Evolutionary conservation across 2,888 invertebrate genomes (phyloP), one percentile per base, ranked within the genome.

Genomic region (Nemoura dubitans): DNA sequence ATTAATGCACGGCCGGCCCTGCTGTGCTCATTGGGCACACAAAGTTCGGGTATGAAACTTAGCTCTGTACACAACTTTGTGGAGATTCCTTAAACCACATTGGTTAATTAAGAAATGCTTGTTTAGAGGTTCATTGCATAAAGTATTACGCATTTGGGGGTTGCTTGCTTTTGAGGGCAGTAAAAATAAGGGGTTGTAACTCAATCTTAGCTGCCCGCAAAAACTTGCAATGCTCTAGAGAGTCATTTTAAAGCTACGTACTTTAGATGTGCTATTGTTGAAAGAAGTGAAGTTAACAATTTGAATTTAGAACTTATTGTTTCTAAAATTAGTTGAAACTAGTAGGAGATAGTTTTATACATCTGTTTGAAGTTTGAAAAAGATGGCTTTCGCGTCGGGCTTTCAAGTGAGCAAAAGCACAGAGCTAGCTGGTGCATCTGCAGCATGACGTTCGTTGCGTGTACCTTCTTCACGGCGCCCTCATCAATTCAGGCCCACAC

Each of bases 101-200:
- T 87, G 86, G 86, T 86, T 87, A 87, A 88, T 88, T 88, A 83
- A 86, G 87, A 87, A 87, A 88, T 85, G 86, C 83, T 87, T 87
- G 85, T 86, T 85, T 84, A 80, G 80, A 59, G 59, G 76, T 81
- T 83, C 42, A 83, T 30, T 42, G 78, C 43, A 83, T 42, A 83
- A 78, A 78, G 78, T 78, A 78, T 78, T 78, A 28, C 78, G 78
- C 78, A 78, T 78, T 83, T 83, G 83, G 83, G 82, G 42, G 36
- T 83, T 83, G 83, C 83, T 83, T 83, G 83, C 83, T 78, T 78
- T 78, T 78, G 78, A 78, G 78, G 28, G 78, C 28, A 83, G 30
- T 83, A 83, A 83, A 83, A 83, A 83, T 78, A 78, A 76, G 78
- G 83, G 83, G 83, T 26, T 83, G 83, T 83, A 42, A 83, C 83